A percentile compares a stretch with the other conserved stretches of the same genome.
phyloP scores from a whole-genome alignment of 2,888 invertebrate species.

The Sphinx pinastri region DNA sequence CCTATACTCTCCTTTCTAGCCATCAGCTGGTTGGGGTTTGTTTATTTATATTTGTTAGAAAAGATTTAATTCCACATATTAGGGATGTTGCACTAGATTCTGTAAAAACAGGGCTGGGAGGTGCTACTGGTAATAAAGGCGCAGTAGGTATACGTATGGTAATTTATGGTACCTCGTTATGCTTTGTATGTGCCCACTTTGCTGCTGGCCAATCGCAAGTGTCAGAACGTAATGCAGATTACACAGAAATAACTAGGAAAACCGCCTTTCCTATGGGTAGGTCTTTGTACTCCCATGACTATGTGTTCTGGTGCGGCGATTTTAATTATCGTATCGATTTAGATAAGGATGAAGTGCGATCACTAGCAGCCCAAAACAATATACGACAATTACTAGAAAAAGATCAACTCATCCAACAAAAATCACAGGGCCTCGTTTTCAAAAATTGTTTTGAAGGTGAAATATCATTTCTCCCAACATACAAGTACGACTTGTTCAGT shows the following conservation, averaged over 20 bases:
- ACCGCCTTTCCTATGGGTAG: constrained; percentile 96
- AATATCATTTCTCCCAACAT: constrained; percentile 96
- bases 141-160: constrained; percentile 96
- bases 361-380: constrained; percentile 90
- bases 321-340: constrained; percentile 99
- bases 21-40: constrained; percentile 99
- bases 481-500: constrained; percentile 99
- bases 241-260: constrained; percentile 96
- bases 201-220: constrained; percentile 99
- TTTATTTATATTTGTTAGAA: constrained; percentile 96
- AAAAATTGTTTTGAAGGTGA: constrained; percentile 96
- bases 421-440: constrained; percentile 92
- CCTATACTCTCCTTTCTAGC: constrained; percentile 95
- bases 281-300: constrained; percentile 97
- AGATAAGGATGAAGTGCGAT: constrained; percentile 96
- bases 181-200: constrained; percentile 99
- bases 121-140: constrained; percentile 99
- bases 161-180: constrained; percentile 95
- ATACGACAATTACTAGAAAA: constrained; percentile 89
- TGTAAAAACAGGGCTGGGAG: constrained; percentile 99
- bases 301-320: constrained; percentile 99
- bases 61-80: constrained; percentile 93
- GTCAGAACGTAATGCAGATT: constrained; percentile 97
- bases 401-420: constrained; percentile 95
- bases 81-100: constrained; percentile 97